Evolutionary conservation across 2,113 vertebrate species (phyloP), one percentile per base, ranked within the genome.

Genomic region (Aleadryas rufinucha): DNA sequence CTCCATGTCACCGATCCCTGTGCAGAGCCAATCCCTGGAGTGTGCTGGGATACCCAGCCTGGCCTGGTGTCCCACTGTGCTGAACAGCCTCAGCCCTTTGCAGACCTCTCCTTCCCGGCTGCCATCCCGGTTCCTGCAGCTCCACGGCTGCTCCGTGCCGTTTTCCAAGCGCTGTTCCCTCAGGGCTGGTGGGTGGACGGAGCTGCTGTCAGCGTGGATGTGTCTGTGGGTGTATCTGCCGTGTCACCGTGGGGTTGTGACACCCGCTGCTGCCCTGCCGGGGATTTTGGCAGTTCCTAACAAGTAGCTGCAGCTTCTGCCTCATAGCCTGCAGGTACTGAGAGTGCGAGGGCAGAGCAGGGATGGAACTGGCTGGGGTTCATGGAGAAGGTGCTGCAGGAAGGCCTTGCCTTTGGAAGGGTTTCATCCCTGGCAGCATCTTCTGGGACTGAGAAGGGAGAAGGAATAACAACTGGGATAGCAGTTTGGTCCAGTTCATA

Each of bases 121-220:
- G 45, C 75, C n/a, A 6, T 74, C 33, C 44, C 1, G 0, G 11
- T 45, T 23, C 18, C 44, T 28, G 14, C 26, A 9, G 41, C 39
- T 64, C 42, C 14, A 0, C 0, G 1, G 28, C 13, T 22, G 52
- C 16, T 10, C 66, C 4, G 3, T 42, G 90, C 41, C 1, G 0
- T 27, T 45, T 41, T 21, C 64, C 4, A 10, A 13, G 79, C 1
- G 17, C 30, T 26, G 35, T 66, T 7, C 8, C 42, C 6, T 11
- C 26, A 5, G 77, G 59, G 63, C 64, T 66, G 59, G 39, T 57
- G 13, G 66, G 19, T 41, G 81, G 37, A 4, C 4, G 39, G 42
- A 57, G 76, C 81, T 83, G 93, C 39, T 2, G 28, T 11, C 41
- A 6, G 20, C 0, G 75, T 65, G 76, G n/a, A 37, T 41, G 87